These are phyloP conservation scores for Drosophila neonasuta DNA, from an alignment of 2,888 invertebrate species.

Conservation along the genomic window DNA sequence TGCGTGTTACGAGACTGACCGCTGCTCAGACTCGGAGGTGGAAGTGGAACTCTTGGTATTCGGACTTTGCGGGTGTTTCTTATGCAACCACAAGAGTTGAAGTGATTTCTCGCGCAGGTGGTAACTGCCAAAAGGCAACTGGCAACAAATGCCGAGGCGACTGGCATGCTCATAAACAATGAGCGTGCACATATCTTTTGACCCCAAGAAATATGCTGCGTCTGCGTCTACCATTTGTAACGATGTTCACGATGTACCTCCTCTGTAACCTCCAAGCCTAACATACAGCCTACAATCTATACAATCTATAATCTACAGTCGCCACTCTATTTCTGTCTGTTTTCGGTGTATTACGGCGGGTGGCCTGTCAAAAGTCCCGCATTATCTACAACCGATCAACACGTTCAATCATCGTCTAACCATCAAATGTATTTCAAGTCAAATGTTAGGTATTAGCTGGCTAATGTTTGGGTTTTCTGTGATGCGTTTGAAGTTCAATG, in stretches of 20 bases:
- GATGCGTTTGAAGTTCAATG: constrained; percentile 64
- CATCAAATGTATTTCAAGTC: constrained; percentile 19
- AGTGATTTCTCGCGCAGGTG: constrained; percentile 19
- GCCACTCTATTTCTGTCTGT: background rate
- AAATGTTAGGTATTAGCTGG: constrained; percentile 33
- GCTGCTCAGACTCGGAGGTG: constrained; percentile 11
- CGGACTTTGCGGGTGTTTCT: constrained; percentile 23
- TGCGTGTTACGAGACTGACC: constrained; percentile 47
- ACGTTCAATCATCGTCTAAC: constrained; percentile 17
- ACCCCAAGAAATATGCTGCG: constrained; percentile 27
- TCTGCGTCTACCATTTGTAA: constrained; percentile 43
- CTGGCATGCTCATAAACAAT: constrained; percentile 36
- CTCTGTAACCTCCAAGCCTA: background rate
- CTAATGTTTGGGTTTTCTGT: constrained; percentile 30
- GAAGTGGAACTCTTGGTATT: constrained; percentile 25
- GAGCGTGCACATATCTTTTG: constrained; percentile 33
- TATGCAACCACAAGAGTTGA: constrained; percentile 50
- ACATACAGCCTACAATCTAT: background rate
- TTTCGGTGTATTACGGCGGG: constrained; percentile 5
- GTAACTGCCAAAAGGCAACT: constrained; percentile 7
- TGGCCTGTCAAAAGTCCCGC: constrained; percentile 20
- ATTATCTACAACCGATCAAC: constrained; percentile 21
- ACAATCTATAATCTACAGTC: background rate
- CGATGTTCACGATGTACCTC: constrained; percentile 17
- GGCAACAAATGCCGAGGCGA: constrained; percentile 9